Evolutionary conservation across 2,888 invertebrate species (phyloP).

Genomic region (Malthinus seriepunctatus): DNA sequence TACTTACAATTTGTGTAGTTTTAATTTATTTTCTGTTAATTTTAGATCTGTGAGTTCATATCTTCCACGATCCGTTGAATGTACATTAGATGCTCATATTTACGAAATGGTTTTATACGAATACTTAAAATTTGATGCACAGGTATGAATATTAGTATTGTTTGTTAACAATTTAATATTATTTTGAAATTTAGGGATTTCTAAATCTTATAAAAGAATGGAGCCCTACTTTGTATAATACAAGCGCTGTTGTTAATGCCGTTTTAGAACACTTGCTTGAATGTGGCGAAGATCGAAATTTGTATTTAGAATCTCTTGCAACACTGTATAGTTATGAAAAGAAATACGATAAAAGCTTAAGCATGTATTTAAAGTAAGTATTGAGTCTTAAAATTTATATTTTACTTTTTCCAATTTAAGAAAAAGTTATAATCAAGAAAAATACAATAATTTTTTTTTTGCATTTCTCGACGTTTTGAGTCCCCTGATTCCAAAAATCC

Average conservation of each 20-base stretch:
- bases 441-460: no score
- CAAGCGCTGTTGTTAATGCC: constrained; percentile 82
- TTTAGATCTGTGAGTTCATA: constrained; percentile 74
- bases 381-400: background rate
- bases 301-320: constrained; percentile 85
- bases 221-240: constrained; percentile 82
- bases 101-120: constrained; percentile 95
- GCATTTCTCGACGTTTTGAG: no score
- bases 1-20: background rate
- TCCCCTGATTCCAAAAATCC: no score
- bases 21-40: constrained; percentile 1
- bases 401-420: no score
- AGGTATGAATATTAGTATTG: constrained; percentile 52
- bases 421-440: no score
- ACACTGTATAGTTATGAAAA: constrained; percentile 85
- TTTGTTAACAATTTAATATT: background rate
- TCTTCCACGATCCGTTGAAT: constrained; percentile 74
- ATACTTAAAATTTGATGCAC: constrained; percentile 81
- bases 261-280: constrained; percentile 78
- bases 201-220: constrained; percentile 84
- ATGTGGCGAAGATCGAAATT: constrained; percentile 70
- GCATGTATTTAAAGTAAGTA: constrained; percentile 82
- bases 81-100: constrained; percentile 77
- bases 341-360: constrained; percentile 89
- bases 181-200: constrained; percentile 64